Evolutionary conservation across 2,797 vertebrate genomes (phyloP), one percentile per base, ranked within the genome.

Genomic region (Enteromius paludinosus): DNA sequence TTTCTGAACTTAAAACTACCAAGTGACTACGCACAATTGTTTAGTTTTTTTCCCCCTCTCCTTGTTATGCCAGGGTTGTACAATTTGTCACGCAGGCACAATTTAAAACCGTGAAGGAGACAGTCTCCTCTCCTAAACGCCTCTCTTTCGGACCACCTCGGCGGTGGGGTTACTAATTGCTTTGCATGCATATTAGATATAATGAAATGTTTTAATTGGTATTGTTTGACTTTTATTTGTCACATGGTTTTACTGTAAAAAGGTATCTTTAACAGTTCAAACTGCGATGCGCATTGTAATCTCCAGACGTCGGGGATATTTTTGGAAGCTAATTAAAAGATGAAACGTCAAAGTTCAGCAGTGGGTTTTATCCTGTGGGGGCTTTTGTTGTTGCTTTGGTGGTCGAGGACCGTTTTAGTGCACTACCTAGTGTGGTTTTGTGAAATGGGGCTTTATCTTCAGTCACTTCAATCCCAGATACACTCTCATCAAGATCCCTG

Each of bases 21-120:
- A 89, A 92, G 91, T 90, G 91, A 92, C 91, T 86, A 85, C 86
- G 91, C 94, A 94, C 92, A 93, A 92, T 82, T 86, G 86, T 87
- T 87, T 71, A n/a, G n/a, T 74, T 4, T 76, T 52, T 25, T 35
- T 17, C 7, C 38, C 0, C 45, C 41, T 47, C 72, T 85, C 84
- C 84, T 68, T 56, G 54, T 73, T 70, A 83, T 87, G 78, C 86
- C 81, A 84, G 87, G 85, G 89, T 87, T 79, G 86, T 88, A 75
- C 70, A 72, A 76, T 76, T 71, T 47, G 68, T 89, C 84, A 88
- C 41, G 71, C 89, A 89, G 89, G 90, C 87, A 91, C 89, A 85
- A 89, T 81, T 82, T 70, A 54, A 65, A 75, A 14, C 23, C 38
- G 25, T 41, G 20, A 76, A 56, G 25, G 49, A 76, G 38, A 35